Percentiles rank a stretch among this genome's conserved stretches.
These are phyloP conservation scores for Apis dorsata DNA, from an alignment of 1,140 invertebrate species.

Conservation along the genomic window DNA sequence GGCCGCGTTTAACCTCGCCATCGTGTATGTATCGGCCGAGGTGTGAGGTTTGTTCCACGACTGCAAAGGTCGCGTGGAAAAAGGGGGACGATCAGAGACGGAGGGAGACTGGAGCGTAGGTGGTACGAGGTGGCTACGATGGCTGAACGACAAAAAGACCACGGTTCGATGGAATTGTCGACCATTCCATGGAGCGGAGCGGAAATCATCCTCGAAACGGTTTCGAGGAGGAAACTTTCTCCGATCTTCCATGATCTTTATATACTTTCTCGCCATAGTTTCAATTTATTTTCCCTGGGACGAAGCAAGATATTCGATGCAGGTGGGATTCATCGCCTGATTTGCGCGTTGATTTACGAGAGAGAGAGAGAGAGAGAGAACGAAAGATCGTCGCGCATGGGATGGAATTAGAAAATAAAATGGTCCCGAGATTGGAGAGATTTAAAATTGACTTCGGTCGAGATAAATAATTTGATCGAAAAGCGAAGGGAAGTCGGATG, in stretches of 20 bases:
- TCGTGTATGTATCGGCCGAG: constrained; percentile 68
- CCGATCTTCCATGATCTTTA: constrained; percentile 13
- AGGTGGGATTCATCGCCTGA: background rate
- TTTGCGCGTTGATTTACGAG: background rate
- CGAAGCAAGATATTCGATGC: constrained; percentile 13
- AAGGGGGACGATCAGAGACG: constrained; percentile 35
- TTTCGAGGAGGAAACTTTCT: constrained; percentile 45
- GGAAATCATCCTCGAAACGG: constrained; percentile 65
- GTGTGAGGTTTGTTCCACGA: constrained; percentile 39
- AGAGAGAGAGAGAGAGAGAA: too few relatives aligned
- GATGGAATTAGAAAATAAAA: background rate
- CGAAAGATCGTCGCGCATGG: background rate
- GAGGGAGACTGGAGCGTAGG: constrained; percentile 61
- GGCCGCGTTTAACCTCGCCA: constrained; percentile 71
- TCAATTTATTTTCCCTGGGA: constrained; percentile 46
- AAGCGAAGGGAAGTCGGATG: background rate
- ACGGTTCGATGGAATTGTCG: constrained; percentile 31
- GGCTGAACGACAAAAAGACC: constrained; percentile 73
- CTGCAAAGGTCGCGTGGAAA: constrained; percentile 51
- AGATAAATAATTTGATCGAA: background rate
- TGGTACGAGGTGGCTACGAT: constrained; percentile 70
- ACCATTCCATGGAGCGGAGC: constrained; percentile 11
- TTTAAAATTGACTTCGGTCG: background rate
- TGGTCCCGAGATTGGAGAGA: too few relatives aligned
- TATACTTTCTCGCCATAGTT: constrained; percentile 47